Conservation (phyloP, 2,113 vertebrate species). For the Poecilia latipinna region DNA sequence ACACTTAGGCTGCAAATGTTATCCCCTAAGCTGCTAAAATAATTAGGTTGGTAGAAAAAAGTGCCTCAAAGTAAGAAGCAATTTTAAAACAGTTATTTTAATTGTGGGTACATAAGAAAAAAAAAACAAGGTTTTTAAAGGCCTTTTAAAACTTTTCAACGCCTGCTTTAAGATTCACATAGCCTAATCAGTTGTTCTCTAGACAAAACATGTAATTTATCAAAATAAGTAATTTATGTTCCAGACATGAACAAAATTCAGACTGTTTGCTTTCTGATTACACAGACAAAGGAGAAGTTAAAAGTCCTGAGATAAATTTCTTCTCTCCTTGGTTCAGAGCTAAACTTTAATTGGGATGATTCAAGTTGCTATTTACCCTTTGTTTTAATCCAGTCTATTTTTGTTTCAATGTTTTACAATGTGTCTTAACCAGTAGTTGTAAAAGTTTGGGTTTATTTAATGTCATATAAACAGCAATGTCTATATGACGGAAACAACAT, state of each 20-base stretch:
- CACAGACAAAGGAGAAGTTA: not conserved
- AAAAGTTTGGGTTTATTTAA: not conserved
- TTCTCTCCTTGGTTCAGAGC: too few relatives aligned
- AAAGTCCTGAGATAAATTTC: not conserved
- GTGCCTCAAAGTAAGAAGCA: not conserved
- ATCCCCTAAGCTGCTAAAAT: slow-evolving; percentile 22
- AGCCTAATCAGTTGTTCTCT: not conserved
- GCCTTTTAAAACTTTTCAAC: not conserved
- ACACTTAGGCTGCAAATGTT: not conserved
- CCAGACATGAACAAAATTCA: not conserved
- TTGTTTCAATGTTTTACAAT: not conserved
- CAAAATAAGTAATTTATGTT: not conserved
- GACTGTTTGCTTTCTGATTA: not conserved
- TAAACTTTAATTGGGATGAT: too few relatives aligned
- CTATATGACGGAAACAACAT: not conserved
- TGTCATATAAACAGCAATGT: not conserved
- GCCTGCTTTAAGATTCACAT: not conserved
- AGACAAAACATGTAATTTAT: not conserved
- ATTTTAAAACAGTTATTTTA: slow-evolving; percentile 4
- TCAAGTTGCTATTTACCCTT: not conserved
- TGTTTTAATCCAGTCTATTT: not conserved
- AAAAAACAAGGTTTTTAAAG: not conserved
- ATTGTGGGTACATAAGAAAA: not conserved
- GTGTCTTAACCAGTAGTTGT: not conserved
- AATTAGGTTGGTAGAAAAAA: slow-evolving; percentile 2